These are phyloP conservation scores for Trachelus troglodyta DNA, from an alignment of 2,888 invertebrate species.

Conservation along the genomic window DNA sequence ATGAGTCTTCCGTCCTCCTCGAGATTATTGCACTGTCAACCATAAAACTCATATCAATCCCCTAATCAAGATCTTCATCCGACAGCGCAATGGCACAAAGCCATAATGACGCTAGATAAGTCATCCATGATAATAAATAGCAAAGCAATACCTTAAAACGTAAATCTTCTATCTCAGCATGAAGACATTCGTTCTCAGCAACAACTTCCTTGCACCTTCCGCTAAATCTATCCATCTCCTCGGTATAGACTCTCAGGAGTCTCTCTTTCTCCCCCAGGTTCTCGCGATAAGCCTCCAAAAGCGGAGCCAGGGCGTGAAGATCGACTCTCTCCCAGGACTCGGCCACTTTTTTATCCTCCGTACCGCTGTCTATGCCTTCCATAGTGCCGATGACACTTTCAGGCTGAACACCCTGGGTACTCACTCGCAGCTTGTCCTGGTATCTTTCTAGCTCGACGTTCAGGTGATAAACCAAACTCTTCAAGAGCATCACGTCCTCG, in stretches of 20 bases:
- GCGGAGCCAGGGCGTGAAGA: slow-evolving; percentile 76
- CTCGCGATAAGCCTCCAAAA: slow-evolving; percentile 84
- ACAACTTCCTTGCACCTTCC: slow-evolving; percentile 78
- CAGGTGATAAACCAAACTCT: slow-evolving; percentile 81
- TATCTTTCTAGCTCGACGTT: slow-evolving; percentile 83
- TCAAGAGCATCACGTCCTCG: slow-evolving; percentile 79
- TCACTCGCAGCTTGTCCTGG: slow-evolving; percentile 75
- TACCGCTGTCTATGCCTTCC: slow-evolving; percentile 53
- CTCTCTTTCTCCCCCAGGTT: slow-evolving; percentile 81
- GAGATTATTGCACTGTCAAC: slow-evolving; percentile 54
- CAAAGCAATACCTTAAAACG: slow-evolving; percentile 57
- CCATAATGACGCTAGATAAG: not conserved
- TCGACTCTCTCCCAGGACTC: slow-evolving; percentile 71
- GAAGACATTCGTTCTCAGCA: slow-evolving; percentile 76
- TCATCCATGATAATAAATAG: not conserved
- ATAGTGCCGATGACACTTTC: slow-evolving; percentile 39
- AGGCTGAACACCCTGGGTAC: slow-evolving; percentile 25
- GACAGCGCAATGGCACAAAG: not conserved
- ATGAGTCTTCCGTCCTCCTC: slow-evolving; percentile 54
- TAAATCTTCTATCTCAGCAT: slow-evolving; percentile 68
- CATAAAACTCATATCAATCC: not conserved
- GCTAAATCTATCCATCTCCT: slow-evolving; percentile 77
- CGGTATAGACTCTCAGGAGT: slow-evolving; percentile 77
- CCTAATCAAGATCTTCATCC: slow-evolving; percentile 1
- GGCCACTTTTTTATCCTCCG: slow-evolving; percentile 65